phyloP scores from a whole-genome alignment of 2,113 vertebrate genomes.

The Hydrolagus affinis region DNA sequence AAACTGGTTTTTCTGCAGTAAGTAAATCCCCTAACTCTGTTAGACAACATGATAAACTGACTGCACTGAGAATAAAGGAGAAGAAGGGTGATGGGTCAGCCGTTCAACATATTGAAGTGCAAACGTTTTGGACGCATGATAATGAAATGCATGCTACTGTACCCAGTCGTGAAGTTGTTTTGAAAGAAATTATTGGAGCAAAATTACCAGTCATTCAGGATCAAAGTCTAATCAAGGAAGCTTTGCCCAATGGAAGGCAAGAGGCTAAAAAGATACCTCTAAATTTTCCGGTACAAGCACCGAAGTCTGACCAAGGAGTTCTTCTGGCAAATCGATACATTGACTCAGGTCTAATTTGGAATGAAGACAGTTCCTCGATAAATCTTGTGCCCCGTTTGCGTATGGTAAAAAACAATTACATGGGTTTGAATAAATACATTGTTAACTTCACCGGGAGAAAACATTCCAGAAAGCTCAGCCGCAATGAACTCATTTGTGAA shows the following conservation, averaged over 20 bases:
- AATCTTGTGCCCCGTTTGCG: constrained; percentile 54
- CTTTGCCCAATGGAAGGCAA: neutral
- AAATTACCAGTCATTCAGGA: neutral
- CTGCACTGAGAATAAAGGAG: neutral
- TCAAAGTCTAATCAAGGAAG: neutral
- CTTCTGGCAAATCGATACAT: constrained; percentile 20
- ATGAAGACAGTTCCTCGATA: constrained; percentile 58
- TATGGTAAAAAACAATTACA: constrained; percentile 50
- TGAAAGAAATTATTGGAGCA: neutral
- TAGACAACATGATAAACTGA: neutral
- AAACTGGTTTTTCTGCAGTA: neutral
- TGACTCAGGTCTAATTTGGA: constrained; percentile 50
- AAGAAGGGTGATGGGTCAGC: neutral
- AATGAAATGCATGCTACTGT: too few relatives aligned
- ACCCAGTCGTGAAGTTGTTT: neutral
- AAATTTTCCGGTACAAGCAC: neutral
- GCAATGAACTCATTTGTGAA: constrained; percentile 50
- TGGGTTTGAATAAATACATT: constrained; percentile 59
- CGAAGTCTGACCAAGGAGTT: neutral
- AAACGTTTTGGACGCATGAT: neutral
- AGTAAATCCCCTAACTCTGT: too few relatives aligned
- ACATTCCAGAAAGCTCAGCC: constrained; percentile 43
- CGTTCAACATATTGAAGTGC: too few relatives aligned
- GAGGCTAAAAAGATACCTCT: neutral
- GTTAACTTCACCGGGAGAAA: constrained; percentile 52